Evolutionary conservation across 2,797 vertebrate species (phyloP).

Genomic region (Numenius phaeopus): DNA sequence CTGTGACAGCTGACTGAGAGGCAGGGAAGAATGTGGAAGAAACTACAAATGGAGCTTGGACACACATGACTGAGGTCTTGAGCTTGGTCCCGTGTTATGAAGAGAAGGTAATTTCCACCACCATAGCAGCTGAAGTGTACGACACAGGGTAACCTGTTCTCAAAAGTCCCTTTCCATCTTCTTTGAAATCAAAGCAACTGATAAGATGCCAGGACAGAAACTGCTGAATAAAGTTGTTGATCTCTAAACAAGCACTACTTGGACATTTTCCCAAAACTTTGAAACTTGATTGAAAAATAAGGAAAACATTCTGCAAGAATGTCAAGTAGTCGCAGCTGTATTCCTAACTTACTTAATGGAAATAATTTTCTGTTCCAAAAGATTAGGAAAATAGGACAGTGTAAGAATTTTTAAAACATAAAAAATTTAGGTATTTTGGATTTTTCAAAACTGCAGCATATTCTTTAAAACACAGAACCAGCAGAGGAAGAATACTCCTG

Average conservation of each 20-base stretch:
- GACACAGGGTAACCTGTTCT: background rate
- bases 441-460: background rate
- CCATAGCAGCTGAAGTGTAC: background rate
- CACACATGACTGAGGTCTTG: background rate
- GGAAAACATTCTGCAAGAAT: background rate
- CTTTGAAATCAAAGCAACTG: background rate
- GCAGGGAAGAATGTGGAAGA: background rate
- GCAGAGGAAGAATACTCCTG: background rate
- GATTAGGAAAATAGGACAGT: background rate
- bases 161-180: background rate
- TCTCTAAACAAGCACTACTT: background rate
- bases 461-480: background rate
- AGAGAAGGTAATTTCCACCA: background rate
- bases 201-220: background rate
- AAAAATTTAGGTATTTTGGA: background rate
- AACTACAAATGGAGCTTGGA: background rate
- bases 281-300: background rate
- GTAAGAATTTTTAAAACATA: background rate
- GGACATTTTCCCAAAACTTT: background rate
- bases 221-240: background rate
- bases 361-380: background rate
- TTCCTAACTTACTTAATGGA: background rate
- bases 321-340: background rate
- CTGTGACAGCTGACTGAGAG: background rate
- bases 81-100: background rate